These are phyloP conservation scores for Sycophaga agraensis DNA, from an alignment of 1,140 invertebrate genomes.

Conservation along the genomic window DNA sequence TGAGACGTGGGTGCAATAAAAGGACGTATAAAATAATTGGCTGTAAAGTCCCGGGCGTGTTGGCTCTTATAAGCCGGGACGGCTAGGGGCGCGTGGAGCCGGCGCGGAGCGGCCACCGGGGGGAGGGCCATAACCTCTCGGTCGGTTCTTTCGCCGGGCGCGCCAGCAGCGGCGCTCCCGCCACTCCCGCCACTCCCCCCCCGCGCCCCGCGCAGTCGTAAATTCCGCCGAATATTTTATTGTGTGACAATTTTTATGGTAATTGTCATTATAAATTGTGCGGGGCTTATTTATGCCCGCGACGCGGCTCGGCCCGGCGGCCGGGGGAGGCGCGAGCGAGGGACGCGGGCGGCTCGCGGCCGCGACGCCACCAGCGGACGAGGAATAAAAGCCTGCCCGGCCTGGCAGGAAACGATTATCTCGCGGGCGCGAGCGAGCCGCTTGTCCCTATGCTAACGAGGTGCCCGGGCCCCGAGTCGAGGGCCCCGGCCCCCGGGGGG, in stretches of 20 bases:
- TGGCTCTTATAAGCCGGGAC: constrained; percentile 16
- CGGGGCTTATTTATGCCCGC: constrained; percentile 49
- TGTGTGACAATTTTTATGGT: constrained; percentile 59
- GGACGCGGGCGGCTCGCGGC: constrained; percentile 29
- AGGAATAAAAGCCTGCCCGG: constrained; percentile 15
- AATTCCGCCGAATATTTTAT: constrained; percentile 58
- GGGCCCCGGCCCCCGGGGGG: no score
- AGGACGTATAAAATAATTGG: constrained; percentile 55
- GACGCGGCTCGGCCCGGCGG: not conserved
- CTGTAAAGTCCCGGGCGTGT: constrained; percentile 45
- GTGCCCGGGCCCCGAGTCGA: no score
- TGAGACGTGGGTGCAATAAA: constrained; percentile 44
- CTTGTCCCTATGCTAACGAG: constrained; percentile 44
- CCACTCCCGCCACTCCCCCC: not conserved
- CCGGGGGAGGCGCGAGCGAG: constrained; percentile 24
- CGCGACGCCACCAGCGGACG: constrained; percentile 9
- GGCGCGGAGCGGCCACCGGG: no score
- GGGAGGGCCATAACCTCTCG: not conserved
- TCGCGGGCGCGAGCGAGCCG: constrained; percentile 14
- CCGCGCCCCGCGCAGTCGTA: constrained; percentile 37
- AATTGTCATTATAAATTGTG: constrained; percentile 59
- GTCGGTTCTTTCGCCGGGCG: not conserved
- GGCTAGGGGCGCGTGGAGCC: not conserved
- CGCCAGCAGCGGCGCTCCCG: not conserved
- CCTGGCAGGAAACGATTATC: constrained; percentile 28